Percentiles rank a stretch among this genome's conserved stretches.
These are phyloP conservation scores for Neotoxoptera formosana DNA, from an alignment of 1,140 invertebrate genomes.

Conservation along the genomic window DNA sequence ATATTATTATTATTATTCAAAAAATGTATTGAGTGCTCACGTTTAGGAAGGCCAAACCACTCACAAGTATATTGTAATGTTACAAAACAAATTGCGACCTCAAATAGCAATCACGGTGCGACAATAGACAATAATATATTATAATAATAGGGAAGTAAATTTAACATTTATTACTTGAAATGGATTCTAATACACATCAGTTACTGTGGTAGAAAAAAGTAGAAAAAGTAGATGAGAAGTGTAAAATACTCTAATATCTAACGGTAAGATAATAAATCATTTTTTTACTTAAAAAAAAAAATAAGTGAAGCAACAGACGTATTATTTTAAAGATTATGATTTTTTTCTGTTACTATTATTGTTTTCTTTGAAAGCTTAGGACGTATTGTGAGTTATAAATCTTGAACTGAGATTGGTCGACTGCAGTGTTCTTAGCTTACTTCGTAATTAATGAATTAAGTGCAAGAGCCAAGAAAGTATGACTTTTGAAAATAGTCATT, in stretches of 20 bases:
- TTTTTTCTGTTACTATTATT: neutral
- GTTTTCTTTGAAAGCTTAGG: neutral
- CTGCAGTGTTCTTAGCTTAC: neutral
- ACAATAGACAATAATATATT: too few relatives aligned
- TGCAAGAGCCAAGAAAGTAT: neutral
- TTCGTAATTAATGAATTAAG: neutral
- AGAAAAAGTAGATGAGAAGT: fast-evolving
- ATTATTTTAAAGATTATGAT: neutral
- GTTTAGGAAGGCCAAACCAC: neutral
- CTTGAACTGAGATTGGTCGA: neutral
- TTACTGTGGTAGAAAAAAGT: neutral
- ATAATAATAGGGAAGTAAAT: too few relatives aligned
- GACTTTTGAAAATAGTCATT: too few relatives aligned
- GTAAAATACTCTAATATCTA: neutral
- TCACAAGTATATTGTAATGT: too few relatives aligned
- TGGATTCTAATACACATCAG: too few relatives aligned
- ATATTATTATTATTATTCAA: neutral
- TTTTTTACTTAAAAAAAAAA: neutral
- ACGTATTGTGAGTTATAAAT: neutral
- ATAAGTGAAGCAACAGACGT: neutral
- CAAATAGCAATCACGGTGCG: too few relatives aligned
- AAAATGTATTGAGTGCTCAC: neutral
- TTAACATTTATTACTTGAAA: too few relatives aligned
- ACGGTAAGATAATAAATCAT: neutral
- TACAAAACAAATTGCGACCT: too few relatives aligned